Evolutionary conservation across 2,113 vertebrate species (phyloP).

Genomic region (Cottus gobio): DNA sequence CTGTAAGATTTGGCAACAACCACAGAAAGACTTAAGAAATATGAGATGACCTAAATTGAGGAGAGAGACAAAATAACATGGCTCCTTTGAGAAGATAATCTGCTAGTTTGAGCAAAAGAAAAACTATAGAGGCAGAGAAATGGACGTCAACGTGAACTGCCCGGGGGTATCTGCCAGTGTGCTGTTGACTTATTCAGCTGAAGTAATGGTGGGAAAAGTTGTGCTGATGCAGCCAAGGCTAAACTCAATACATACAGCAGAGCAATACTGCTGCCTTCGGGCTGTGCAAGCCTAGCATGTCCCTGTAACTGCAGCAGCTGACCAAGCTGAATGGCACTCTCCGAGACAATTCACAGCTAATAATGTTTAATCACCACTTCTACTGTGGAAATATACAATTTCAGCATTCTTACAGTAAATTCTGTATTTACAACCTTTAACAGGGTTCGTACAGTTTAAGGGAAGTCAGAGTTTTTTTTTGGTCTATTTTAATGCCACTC

Average conservation of each 20-base stretch:
- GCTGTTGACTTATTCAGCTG: conserved; percentile 66
- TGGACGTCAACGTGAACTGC: conserved; percentile 36
- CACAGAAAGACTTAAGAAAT: conserved; percentile 7
- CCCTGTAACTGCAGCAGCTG: conserved; percentile 34
- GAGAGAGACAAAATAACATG: conserved; percentile 19
- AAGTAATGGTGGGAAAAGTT: conserved; percentile 66
- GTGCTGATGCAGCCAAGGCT: conserved; percentile 60
- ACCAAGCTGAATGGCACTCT: conserved; percentile 34
- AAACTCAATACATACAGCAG: conserved; percentile 48
- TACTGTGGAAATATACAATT: conserved; percentile 10
- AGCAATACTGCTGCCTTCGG: conserved; percentile 41
- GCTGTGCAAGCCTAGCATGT: conserved; percentile 44
- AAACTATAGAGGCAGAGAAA: conserved; percentile 28
- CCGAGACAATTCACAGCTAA: conserved; percentile 26
- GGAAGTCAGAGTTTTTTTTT: neutral
- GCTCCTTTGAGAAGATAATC: conserved; percentile 44
- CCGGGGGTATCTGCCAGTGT: conserved; percentile 42
- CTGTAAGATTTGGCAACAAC: conserved; percentile 31
- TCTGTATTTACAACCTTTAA: conserved; percentile 12
- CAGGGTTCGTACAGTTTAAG: neutral
- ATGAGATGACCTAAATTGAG: conserved; percentile 49
- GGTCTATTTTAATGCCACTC: neutral
- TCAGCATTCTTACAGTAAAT: conserved; percentile 3
- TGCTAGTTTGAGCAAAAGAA: conserved; percentile 2
- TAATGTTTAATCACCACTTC: conserved; percentile 44